Conservation (phyloP, 2,888 invertebrate species). For the Girardia tigrina region DNA sequence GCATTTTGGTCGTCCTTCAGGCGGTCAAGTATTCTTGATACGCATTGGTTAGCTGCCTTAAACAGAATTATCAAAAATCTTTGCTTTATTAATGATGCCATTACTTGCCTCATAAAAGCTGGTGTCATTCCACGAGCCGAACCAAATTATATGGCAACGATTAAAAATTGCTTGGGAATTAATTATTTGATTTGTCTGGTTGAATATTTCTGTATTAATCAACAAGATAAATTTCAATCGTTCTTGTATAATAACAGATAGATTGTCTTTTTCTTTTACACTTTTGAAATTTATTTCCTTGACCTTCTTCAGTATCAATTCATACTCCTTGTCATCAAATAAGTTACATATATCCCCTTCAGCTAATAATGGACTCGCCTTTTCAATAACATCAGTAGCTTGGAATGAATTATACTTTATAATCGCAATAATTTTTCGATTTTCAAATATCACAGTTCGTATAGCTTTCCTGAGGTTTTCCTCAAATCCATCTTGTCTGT, state of each 20-base stretch:
- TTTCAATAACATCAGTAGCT: neutral
- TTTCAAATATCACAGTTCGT: neutral
- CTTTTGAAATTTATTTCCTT: neutral
- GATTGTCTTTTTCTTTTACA: neutral
- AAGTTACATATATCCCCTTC: neutral
- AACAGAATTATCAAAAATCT: neutral
- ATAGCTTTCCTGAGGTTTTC: neutral
- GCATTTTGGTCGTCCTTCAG: too few species aligned
- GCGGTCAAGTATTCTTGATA: neutral
- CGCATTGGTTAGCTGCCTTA: slow-evolving; percentile 4
- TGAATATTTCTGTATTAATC: neutral
- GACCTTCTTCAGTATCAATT: neutral
- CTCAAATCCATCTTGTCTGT: neutral
- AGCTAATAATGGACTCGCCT: neutral
- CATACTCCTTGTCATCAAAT: neutral
- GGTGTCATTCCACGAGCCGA: neutral
- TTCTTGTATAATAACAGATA: neutral
- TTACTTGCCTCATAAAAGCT: slow-evolving; percentile 8
- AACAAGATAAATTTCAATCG: neutral
- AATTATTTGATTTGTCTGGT: neutral
- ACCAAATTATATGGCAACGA: slow-evolving; percentile 3
- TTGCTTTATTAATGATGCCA: neutral
- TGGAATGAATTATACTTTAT: neutral
- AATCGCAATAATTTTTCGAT: neutral
- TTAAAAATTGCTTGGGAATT: neutral